These are phyloP conservation scores for Philaethria dido DNA, from an alignment of 2,888 invertebrate species.

Conservation along the genomic window DNA sequence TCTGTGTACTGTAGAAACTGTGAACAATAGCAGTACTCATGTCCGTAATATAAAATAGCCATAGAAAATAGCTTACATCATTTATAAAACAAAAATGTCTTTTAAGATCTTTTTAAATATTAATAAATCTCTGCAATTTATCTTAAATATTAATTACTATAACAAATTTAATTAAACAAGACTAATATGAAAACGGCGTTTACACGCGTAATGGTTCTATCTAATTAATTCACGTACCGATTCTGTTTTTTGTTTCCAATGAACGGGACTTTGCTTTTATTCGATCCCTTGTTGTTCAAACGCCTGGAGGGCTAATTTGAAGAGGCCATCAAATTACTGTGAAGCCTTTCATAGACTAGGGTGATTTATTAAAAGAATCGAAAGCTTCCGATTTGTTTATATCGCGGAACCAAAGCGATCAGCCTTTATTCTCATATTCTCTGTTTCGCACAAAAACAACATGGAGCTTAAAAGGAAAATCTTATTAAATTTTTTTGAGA, in stretches of 20 bases:
- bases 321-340: conserved; percentile 63
- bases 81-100: not conserved
- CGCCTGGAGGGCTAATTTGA: conserved; percentile 60
- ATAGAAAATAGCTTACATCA: conserved; percentile 11
- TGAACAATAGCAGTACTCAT: conserved; percentile 23
- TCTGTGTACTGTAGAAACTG: conserved; percentile 21
- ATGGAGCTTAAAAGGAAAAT: conserved; percentile 16
- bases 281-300: conserved; percentile 58
- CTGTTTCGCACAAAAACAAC: conserved; percentile 26
- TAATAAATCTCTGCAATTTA: not conserved
- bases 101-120: not conserved
- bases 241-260: conserved; percentile 46
- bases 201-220: conserved; percentile 8
- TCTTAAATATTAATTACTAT: not conserved
- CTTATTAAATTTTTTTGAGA: not conserved
- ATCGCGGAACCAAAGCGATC: conserved; percentile 38
- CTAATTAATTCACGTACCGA: conserved; percentile 34
- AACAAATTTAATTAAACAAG: not conserved
- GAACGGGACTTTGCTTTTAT: conserved; percentile 54
- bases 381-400: conserved; percentile 47
- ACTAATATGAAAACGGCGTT: conserved; percentile 5
- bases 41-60: conserved; percentile 10
- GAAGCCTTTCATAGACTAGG: conserved; percentile 55
- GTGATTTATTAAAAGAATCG: conserved; percentile 57
- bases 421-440: conserved; percentile 38